Evolutionary conservation across 2,113 vertebrate genomes (phyloP).

Genomic region (Atlantisia rogersi): DNA sequence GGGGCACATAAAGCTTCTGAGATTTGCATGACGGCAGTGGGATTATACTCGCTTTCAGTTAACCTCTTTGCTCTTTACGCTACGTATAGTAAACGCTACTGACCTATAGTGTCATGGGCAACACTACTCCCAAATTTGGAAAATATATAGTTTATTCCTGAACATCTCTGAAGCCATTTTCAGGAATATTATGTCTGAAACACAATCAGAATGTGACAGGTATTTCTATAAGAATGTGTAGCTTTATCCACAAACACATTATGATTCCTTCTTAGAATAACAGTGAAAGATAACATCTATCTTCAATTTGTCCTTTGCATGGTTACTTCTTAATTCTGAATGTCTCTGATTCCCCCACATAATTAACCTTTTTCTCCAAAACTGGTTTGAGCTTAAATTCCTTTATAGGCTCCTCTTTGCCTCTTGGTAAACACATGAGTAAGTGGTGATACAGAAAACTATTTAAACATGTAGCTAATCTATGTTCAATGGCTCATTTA

Average conservation of each 20-base stretch:
- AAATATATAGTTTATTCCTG: background rate
- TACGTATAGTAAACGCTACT: background rate
- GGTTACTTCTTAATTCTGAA: background rate
- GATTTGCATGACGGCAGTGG: background rate
- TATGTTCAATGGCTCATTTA: background rate
- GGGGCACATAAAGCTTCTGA: background rate
- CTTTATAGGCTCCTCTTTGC: background rate
- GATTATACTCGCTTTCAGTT: background rate
- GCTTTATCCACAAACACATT: background rate
- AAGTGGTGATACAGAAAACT: background rate
- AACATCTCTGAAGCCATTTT: too few species aligned
- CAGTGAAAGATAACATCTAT: background rate
- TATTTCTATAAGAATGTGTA: background rate
- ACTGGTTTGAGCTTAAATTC: background rate
- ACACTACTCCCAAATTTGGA: background rate
- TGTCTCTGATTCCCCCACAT: background rate
- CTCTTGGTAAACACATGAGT: background rate
- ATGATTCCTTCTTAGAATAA: background rate
- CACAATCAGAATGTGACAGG: background rate
- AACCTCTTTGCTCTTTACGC: background rate
- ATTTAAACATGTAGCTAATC: background rate
- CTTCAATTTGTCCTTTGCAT: background rate
- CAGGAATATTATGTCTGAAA: background rate
- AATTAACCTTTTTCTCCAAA: background rate
- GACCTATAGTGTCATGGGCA: background rate